Evolutionary conservation across 2,113 vertebrate species (phyloP).

Genomic region (Setophaga petechia): DNA sequence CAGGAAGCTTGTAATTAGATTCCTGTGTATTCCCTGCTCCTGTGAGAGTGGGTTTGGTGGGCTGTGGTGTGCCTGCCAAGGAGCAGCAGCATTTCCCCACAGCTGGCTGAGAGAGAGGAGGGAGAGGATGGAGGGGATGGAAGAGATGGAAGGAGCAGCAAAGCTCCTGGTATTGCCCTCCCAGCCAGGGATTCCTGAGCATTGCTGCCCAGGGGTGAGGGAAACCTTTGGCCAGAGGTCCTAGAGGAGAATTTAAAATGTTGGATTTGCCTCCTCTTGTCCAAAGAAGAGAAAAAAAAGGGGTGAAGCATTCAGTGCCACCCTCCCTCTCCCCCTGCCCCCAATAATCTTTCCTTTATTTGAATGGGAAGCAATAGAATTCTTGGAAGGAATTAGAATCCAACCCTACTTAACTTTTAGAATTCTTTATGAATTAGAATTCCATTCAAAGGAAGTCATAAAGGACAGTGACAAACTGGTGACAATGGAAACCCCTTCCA

Average conservation of each 20-base stretch:
- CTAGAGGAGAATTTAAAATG: background rate
- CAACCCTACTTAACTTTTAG: too few relatives aligned
- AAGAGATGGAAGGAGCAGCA: background rate
- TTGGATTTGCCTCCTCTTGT: background rate
- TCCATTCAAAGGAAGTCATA: background rate
- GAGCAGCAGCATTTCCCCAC: background rate
- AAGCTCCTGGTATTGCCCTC: background rate
- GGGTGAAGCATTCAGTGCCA: background rate
- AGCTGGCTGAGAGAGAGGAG: background rate
- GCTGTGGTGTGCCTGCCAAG: accelerated
- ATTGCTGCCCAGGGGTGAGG: accelerated
- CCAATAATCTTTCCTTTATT: background rate
- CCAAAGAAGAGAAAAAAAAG: background rate
- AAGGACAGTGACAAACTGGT: background rate
- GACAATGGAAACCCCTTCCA: background rate
- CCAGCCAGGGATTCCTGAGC: background rate
- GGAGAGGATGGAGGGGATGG: background rate
- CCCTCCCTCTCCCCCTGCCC: too few relatives aligned
- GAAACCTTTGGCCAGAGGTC: background rate
- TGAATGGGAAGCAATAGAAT: background rate
- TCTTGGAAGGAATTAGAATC: background rate
- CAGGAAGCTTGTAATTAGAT: background rate
- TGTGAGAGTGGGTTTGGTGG: background rate
- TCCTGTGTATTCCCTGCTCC: background rate
- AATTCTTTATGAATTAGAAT: background rate